These are phyloP conservation scores for Folsomia manolachei DNA, from an alignment of 2,888 invertebrate genomes.

Conservation along the genomic window DNA sequence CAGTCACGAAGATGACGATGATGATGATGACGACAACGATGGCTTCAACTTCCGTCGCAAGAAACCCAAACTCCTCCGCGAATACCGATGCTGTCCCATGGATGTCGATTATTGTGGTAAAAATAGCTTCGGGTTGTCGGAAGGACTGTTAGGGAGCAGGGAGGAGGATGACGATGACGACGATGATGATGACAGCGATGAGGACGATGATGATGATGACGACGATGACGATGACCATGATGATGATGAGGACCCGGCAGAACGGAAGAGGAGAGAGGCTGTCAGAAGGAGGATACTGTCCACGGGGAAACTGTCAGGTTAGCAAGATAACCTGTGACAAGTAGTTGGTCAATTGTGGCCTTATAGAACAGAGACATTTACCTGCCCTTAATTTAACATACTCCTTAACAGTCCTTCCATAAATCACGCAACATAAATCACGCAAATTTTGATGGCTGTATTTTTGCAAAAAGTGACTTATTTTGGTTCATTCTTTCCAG, in stretches of 20 bases:
- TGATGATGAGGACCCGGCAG: slow-evolving; percentile 28
- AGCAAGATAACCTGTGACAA: neutral
- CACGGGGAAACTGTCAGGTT: slow-evolving; percentile 48
- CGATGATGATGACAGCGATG: slow-evolving; percentile 58
- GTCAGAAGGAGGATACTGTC: slow-evolving; percentile 40
- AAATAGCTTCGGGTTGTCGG: slow-evolving; percentile 26
- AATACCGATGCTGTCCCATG: slow-evolving; percentile 42
- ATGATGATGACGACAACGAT: slow-evolving; percentile 28
- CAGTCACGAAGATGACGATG: slow-evolving; percentile 49
- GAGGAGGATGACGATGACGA: slow-evolving; percentile 51
- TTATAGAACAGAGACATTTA: neutral
- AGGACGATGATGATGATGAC: slow-evolving; percentile 57
- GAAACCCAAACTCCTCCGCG: slow-evolving; percentile 13
- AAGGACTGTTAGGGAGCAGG: slow-evolving; percentile 35
- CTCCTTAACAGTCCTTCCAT: neutral
- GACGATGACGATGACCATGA: slow-evolving; percentile 57
- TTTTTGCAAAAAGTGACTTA: too few relatives aligned
- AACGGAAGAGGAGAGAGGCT: slow-evolving; percentile 32
- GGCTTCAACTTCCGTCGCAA: slow-evolving; percentile 5
- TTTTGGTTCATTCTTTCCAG: neutral
- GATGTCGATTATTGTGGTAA: slow-evolving; percentile 38
- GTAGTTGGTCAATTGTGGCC: neutral
- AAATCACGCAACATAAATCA: too few relatives aligned
- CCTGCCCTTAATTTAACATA: neutral
- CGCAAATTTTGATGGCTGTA: neutral